Percentiles rank a stretch among this genome's conserved stretches.
phyloP scores from a whole-genome alignment of 37 sponge, comb jelly and placozoan genomes.

The Spongilla lacustris region DNA sequence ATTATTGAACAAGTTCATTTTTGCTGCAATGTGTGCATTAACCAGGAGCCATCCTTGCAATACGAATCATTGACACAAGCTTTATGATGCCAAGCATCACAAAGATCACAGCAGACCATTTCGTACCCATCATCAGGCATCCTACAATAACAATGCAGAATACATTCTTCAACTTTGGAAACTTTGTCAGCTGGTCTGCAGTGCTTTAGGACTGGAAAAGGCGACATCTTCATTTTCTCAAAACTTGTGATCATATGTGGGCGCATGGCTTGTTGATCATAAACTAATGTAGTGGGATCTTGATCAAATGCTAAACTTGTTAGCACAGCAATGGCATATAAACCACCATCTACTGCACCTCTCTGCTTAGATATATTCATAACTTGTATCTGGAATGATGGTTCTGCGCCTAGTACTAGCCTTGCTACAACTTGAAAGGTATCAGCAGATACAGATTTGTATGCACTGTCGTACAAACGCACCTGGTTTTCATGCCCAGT shows the following conservation, averaged over 20 bases:
- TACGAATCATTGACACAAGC: slow-evolving; percentile 3
- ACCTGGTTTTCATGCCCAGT: slow-evolving; percentile 26
- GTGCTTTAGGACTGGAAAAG: slow-evolving; percentile 30
- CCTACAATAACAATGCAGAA: slow-evolving; percentile 41
- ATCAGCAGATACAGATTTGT: slow-evolving; percentile 7
- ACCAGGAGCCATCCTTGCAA: too few relatives aligned
- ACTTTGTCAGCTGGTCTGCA: slow-evolving; percentile 11
- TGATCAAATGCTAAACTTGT: slow-evolving; percentile 21
- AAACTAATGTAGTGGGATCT: slow-evolving; percentile 5
- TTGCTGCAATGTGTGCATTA: too few relatives aligned
- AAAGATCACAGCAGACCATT: slow-evolving; percentile 43
- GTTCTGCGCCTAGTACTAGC: background rate
- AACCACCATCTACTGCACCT: slow-evolving; percentile 24
- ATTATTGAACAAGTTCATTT: too few relatives aligned
- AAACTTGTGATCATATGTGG: background rate
- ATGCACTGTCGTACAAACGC: slow-evolving; percentile 20
- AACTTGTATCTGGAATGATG: background rate
- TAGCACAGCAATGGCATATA: slow-evolving; percentile 32
- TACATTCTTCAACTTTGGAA: background rate
- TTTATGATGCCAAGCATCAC: slow-evolving; percentile 26
- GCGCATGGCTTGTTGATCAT: too few relatives aligned
- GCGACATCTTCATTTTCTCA: background rate
- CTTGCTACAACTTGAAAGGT: slow-evolving; percentile 23
- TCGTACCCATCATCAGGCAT: slow-evolving; percentile 36
- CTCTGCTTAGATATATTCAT: slow-evolving; percentile 42